Percentiles rank a stretch among this genome's conserved stretches.
These are phyloP conservation scores for Plectrocnemia conspersa DNA, from an alignment of 1,140 invertebrate genomes.

Conservation along the genomic window DNA sequence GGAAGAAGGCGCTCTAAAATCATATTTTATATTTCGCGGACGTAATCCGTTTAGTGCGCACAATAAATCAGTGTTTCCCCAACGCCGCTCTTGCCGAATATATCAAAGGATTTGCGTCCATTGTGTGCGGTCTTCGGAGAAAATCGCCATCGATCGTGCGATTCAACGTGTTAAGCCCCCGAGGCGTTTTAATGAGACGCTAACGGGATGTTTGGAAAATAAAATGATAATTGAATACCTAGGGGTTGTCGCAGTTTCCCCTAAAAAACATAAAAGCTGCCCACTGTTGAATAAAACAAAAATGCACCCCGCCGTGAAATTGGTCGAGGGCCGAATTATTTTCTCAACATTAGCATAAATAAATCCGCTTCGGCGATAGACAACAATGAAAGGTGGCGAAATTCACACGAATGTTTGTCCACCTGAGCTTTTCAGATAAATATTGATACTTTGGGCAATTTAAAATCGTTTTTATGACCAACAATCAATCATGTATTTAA, in stretches of 20 bases:
- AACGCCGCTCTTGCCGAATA: too few relatives aligned
- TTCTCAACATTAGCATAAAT: constrained; percentile 36
- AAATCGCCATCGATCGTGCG: neutral
- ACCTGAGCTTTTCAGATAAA: neutral
- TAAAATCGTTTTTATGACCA: neutral
- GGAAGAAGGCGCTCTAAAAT: neutral
- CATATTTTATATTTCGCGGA: constrained; percentile 3
- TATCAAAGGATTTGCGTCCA: too few relatives aligned
- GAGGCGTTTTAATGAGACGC: too few relatives aligned
- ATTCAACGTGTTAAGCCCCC: too few relatives aligned
- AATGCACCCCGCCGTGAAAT: constrained; percentile 32
- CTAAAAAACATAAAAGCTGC: too few relatives aligned
- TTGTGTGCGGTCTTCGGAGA: too few relatives aligned
- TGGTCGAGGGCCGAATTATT: constrained; percentile 32
- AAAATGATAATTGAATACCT: too few relatives aligned
- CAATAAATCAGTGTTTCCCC: constrained; percentile 6
- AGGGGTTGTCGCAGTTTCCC: too few relatives aligned
- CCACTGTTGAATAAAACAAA: constrained; percentile 26
- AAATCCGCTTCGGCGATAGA: constrained; percentile 30
- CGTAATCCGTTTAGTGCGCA: constrained; percentile 5
- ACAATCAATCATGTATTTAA: too few relatives aligned
- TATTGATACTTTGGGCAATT: neutral
- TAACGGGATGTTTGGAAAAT: too few relatives aligned
- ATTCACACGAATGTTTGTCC: constrained; percentile 1
- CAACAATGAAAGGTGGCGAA: constrained; percentile 30